Evolutionary conservation across 2,888 invertebrate genomes (phyloP).

Genomic region (Philhelius pedissequus): DNA sequence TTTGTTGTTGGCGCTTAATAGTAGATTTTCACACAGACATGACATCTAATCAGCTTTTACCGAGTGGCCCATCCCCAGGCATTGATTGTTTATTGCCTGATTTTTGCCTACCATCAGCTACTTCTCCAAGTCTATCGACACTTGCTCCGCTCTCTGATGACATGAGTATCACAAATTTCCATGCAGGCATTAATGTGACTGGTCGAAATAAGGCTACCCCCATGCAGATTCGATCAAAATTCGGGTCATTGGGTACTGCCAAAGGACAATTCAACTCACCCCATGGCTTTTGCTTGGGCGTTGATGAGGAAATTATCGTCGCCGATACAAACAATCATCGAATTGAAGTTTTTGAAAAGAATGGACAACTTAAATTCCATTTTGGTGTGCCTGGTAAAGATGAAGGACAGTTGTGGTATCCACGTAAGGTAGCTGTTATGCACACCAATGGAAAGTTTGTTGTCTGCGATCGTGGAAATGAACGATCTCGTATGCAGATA

Average conservation of each 20-base stretch:
- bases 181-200: conserved; percentile 80
- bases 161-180: conserved; percentile 77
- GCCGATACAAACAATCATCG: conserved; percentile 98
- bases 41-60: conserved; percentile 79
- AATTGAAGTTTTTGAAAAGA: conserved; percentile 96
- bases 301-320: conserved; percentile 97
- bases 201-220: conserved; percentile 88
- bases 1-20: conserved; percentile 73
- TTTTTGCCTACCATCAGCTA: conserved; percentile 82
- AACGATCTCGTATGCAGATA: conserved; percentile 97
- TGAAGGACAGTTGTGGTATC: conserved; percentile 98
- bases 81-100: conserved; percentile 82
- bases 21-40: conserved; percentile 79
- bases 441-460: conserved; percentile 93
- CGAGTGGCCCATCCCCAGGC: conserved; percentile 82
- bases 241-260: conserved; percentile 94
- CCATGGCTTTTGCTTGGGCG: conserved; percentile 96
- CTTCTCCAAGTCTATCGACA: conserved; percentile 81
- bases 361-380: conserved; percentile 94
- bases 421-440: conserved; percentile 96
- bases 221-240: conserved; percentile 94
- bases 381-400: conserved; percentile 97
- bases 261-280: conserved; percentile 98
- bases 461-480: conserved; percentile 98
- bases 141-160: conserved; percentile 80